Evolutionary conservation across 2,113 vertebrate genomes (phyloP).

Genomic region (Azemiops feae): DNA sequence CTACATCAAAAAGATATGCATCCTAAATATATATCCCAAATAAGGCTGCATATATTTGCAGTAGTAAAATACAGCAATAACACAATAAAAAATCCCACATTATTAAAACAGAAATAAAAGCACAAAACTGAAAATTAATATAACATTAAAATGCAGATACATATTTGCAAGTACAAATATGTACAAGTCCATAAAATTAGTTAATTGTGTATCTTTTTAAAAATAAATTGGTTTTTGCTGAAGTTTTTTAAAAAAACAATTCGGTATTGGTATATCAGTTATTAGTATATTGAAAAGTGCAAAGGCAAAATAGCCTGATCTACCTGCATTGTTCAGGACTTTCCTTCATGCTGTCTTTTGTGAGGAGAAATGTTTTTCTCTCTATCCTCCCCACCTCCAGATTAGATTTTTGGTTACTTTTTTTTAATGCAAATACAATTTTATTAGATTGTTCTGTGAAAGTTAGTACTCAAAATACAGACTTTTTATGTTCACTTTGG

Average conservation of each 20-base stretch:
- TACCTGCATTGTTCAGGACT: too few relatives aligned
- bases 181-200: neutral
- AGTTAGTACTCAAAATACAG: neutral
- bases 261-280: neutral
- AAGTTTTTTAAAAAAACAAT: neutral
- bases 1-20: neutral
- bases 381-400: neutral
- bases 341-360: too few relatives aligned
- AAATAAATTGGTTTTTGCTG: neutral
- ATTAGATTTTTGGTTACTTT: neutral
- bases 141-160: neutral
- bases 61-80: neutral
- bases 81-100: neutral
- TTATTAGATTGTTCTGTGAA: neutral
- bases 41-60: neutral
- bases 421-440: neutral
- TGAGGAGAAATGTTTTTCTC: neutral
- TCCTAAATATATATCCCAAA: neutral
- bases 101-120: neutral
- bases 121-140: neutral
- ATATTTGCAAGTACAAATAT: too few relatives aligned
- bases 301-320: too few relatives aligned
- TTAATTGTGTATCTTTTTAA: neutral
- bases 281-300: neutral
- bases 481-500: neutral